Percentiles rank a stretch among this genome's conserved stretches.
Evolutionary conservation across 2,113 vertebrate genomes (phyloP).

Genomic region (Phoenicopterus ruber): DNA sequence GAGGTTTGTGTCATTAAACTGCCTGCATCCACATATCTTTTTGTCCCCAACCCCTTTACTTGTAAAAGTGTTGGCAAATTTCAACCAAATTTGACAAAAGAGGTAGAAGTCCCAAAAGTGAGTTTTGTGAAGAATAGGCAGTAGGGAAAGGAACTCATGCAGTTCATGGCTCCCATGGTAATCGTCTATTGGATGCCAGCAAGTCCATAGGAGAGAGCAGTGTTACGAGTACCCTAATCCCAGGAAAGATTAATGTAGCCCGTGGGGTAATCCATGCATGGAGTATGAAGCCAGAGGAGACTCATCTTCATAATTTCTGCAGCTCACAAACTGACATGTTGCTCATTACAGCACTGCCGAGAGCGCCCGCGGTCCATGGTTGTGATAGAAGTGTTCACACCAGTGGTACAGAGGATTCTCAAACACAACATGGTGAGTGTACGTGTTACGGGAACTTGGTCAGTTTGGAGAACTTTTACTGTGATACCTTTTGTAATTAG

Average conservation of each 20-base stretch:
- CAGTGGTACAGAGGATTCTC: slow-evolving; percentile 98
- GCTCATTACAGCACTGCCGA: slow-evolving; percentile 88
- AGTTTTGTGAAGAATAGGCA: background rate
- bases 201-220: background rate
- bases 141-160: background rate
- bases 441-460: fast-evolving
- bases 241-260: background rate
- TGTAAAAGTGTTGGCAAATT: background rate
- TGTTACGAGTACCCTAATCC: background rate
- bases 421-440: slow-evolving; percentile 98
- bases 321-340: background rate
- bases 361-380: slow-evolving; percentile 98
- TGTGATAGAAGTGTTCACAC: slow-evolving; percentile 98
- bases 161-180: background rate
- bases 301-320: background rate
- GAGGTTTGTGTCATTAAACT: background rate
- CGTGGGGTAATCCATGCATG: background rate
- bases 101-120: background rate
- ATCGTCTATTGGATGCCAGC: background rate
- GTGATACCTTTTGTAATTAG: background rate
- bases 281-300: background rate
- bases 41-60: background rate
- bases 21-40: background rate
- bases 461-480: background rate
- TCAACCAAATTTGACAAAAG: background rate